Evolutionary conservation across 2,888 invertebrate genomes (phyloP).

Genomic region (Agonum fuliginosum): DNA sequence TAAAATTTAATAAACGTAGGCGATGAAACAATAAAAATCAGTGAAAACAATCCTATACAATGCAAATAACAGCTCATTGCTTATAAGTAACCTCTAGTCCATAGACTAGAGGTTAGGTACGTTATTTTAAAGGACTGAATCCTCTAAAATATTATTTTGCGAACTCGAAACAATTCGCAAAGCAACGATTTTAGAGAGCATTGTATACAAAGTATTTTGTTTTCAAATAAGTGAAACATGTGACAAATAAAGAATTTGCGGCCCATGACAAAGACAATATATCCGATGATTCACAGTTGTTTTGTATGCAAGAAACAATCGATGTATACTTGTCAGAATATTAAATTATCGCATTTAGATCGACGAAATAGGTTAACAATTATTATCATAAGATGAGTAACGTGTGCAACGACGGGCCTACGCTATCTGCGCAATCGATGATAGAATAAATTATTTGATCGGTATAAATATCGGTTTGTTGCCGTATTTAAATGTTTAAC

Average conservation of each 20-base stretch:
- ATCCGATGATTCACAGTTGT: conserved; percentile 4
- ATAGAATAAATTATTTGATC: conserved; percentile 45
- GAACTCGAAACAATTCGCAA: too few species aligned
- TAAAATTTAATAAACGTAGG: too few species aligned
- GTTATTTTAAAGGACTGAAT: too few species aligned
- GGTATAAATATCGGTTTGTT: conserved; percentile 35
- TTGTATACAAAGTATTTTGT: too few species aligned
- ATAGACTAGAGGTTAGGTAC: too few species aligned
- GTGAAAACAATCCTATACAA: too few species aligned
- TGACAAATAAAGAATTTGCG: conserved; percentile 6
- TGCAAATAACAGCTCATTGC: too few species aligned
- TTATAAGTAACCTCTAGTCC: too few species aligned
- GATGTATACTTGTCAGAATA: conserved; percentile 30
- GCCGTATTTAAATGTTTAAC: conserved; percentile 37
- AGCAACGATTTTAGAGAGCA: too few species aligned
- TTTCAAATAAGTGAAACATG: not conserved
- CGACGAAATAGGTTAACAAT: conserved; percentile 51
- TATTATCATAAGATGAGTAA: conserved; percentile 51
- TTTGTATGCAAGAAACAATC: conserved; percentile 20
- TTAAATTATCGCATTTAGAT: conserved; percentile 29
- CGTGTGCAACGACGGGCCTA: conserved; percentile 13
- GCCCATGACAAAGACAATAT: conserved; percentile 1
- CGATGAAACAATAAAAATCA: too few species aligned
- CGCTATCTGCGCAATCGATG: conserved; percentile 20
- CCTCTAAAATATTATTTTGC: too few species aligned